Conservation (phyloP, 2,888 invertebrate genomes). For the Latrodectus elegans region DNA sequence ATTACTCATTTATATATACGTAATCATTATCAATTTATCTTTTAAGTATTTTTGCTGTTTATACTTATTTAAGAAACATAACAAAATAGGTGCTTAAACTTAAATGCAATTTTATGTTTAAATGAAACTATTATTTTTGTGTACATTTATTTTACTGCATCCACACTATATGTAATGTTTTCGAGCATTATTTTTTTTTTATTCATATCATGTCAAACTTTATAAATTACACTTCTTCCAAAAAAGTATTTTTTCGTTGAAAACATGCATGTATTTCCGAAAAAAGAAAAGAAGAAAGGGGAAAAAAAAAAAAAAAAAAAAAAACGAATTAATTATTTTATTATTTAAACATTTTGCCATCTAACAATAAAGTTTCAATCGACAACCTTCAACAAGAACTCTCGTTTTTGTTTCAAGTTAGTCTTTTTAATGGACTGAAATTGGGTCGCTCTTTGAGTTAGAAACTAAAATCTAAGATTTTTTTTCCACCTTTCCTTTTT, state of each 20-base stretch:
- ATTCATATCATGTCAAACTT: too few relatives aligned
- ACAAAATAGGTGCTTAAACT: too few relatives aligned
- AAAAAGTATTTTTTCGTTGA: background rate
- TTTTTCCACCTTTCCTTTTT: constrained; percentile 6
- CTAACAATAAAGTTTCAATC: constrained; percentile 51
- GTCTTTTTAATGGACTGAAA: constrained; percentile 2
- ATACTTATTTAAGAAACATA: too few relatives aligned
- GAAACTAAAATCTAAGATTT: constrained; percentile 16
- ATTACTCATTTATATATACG: too few relatives aligned
- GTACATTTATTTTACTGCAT: too few relatives aligned
- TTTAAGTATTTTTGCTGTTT: too few relatives aligned
- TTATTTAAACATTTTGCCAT: background rate
- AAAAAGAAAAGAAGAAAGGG: background rate
- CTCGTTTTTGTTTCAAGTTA: constrained; percentile 19
- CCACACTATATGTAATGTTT: too few relatives aligned
- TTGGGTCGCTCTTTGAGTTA: constrained; percentile 7
- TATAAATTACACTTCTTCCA: too few relatives aligned
- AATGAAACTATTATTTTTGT: too few relatives aligned
- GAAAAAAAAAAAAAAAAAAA: background rate
- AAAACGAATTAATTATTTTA: background rate
- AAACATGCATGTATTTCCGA: background rate
- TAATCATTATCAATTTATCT: too few relatives aligned
- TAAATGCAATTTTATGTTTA: too few relatives aligned
- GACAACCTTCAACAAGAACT: background rate
- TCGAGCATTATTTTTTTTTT: too few relatives aligned